Evolutionary conservation across 2,797 vertebrate species (phyloP), one percentile per base, ranked within the genome.

Genomic region (Choloepus didactylus): DNA sequence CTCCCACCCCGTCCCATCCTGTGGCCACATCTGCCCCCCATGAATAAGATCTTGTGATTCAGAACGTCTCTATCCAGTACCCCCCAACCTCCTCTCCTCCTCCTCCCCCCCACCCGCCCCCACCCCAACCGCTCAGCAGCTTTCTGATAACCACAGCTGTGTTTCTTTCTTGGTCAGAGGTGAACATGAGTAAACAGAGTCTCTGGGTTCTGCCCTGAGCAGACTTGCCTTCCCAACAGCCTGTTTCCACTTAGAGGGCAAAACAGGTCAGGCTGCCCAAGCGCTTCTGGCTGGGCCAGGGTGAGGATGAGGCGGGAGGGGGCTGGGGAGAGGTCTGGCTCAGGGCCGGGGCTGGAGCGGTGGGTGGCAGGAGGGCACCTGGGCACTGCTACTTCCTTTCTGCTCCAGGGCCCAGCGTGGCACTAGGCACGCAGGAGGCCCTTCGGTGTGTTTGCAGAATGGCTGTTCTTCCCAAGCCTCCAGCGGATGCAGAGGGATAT

Each of bases 161-260:
- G 96, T 94, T 94, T 92, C 95, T 90, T 80, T 90, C 87, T 91
- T 84, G 94, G 97, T 87, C 96, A 92, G 87, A 67, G 94, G 95
- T 94, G 96, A 94, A 25, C 76, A 35, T 54, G 83, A 86, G 87
- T 72, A 60, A 93, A 49, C 79, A 64, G 95, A 95, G 92, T 69
- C 95, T 84, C 69, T 38, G 70, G 92, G 94, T 90, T 96, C 96
- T 51, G 80, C 77, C 89, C 80, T 31, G 79, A 95, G 89, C 73
- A 80, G 77, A 75, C 51, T 92, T 91, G 87, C 92, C 92, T 96
- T 87, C 75, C 69, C 35, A 79, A 59, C 88, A 91, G 95, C 73
- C 96, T 89, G 91, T 93, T 96, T 96, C 96, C 95, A 97, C 86
- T 97, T 79, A 96, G 46, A 87, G 95, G 91, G 51, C 72, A 86